Conservation (phyloP, 2,113 vertebrate genomes). For the Pimephales promelas region DNA sequence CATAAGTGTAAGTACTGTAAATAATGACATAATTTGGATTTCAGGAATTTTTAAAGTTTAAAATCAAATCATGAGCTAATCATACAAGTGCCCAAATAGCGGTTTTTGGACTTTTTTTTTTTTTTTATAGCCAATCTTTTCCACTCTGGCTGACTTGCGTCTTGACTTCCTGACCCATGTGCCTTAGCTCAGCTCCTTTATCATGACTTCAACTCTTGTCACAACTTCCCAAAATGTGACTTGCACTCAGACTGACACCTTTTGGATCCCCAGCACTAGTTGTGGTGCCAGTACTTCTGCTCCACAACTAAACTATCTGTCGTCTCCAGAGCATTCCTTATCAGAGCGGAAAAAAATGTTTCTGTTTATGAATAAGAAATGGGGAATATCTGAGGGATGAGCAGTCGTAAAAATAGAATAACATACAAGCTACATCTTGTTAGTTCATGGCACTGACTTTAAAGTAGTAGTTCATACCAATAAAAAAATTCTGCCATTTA, state of each 20-base stretch:
- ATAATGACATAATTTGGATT: neutral
- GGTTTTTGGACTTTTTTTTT: neutral
- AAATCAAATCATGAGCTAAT: neutral
- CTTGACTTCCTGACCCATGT: conserved; percentile 16
- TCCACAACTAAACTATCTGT: conserved; percentile 56
- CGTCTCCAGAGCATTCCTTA: conserved; percentile 47
- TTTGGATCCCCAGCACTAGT: conserved; percentile 46
- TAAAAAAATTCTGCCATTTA: neutral
- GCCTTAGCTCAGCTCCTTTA: neutral
- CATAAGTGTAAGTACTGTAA: neutral
- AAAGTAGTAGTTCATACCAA: neutral
- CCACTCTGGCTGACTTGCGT: neutral
- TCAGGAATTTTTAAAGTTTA: neutral
- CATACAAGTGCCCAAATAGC: neutral
- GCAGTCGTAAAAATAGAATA: neutral
- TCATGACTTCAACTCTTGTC: conserved; percentile 16
- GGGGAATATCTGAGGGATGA: neutral
- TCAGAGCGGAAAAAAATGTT: conserved; percentile 38
- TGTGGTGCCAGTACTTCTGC: conserved; percentile 51
- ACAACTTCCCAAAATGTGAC: conserved; percentile 44
- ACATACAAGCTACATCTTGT: neutral
- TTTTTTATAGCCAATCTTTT: neutral
- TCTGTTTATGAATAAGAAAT: conserved; percentile 1
- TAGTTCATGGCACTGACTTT: neutral
- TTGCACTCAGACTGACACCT: conserved; percentile 20